These are phyloP conservation scores for Cherax destructor DNA, from an alignment of 1,140 invertebrate genomes.

Conservation along the genomic window DNA sequence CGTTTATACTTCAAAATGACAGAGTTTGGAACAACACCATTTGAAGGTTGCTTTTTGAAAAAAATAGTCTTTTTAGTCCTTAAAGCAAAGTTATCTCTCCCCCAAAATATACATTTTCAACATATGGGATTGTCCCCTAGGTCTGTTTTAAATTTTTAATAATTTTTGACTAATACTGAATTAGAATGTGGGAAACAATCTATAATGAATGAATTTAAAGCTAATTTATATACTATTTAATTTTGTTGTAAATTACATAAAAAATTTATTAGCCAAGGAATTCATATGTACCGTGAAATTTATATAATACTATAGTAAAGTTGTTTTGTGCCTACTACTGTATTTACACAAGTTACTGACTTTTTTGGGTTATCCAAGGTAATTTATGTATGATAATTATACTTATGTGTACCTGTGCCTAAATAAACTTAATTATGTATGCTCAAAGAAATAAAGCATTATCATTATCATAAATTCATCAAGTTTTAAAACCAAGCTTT, in stretches of 20 bases:
- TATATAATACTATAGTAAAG: neutral
- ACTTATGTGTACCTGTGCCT: too few species aligned
- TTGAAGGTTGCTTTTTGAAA: slow-evolving; percentile 39
- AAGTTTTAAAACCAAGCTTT: too few species aligned
- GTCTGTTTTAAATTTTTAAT: too few species aligned
- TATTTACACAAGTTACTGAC: too few species aligned
- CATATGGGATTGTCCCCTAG: too few species aligned
- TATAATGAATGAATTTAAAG: neutral
- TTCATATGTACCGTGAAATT: neutral
- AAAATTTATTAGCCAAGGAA: neutral
- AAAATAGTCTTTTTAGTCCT: neutral
- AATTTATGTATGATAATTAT: too few species aligned
- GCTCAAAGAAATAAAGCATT: too few species aligned
- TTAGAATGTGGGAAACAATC: neutral
- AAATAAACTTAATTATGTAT: too few species aligned
- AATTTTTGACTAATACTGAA: too few species aligned
- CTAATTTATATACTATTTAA: neutral
- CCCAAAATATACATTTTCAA: neutral
- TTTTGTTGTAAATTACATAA: neutral
- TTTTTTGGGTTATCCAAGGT: too few species aligned
- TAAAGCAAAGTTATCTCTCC: neutral
- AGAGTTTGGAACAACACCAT: slow-evolving; percentile 42
- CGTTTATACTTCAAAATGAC: slow-evolving; percentile 42
- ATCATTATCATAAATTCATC: too few species aligned
- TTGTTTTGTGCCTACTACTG: too few species aligned